Evolutionary conservation across 1,140 invertebrate species (phyloP).

Genomic region (Cephus cinctus): DNA sequence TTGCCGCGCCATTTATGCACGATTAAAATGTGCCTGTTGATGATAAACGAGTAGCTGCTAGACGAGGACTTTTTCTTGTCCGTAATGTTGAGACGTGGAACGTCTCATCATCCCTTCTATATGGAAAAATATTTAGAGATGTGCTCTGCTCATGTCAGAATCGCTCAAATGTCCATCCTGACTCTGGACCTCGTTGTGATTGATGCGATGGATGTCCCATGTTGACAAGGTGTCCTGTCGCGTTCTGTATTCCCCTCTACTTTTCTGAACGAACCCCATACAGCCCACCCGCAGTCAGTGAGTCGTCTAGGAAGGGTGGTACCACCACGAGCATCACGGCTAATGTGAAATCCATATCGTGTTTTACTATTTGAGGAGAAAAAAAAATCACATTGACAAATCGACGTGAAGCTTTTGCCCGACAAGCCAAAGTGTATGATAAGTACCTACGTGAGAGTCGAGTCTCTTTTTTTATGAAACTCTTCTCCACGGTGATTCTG

Average conservation of each 20-base stretch:
- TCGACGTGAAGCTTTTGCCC: neutral
- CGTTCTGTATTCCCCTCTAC: constrained; percentile 16
- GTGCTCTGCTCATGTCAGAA: neutral
- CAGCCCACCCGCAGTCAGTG: constrained; percentile 16
- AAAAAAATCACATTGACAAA: neutral
- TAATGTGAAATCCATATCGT: constrained; percentile 33
- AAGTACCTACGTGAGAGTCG: too few relatives aligned
- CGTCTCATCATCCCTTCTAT: too few relatives aligned
- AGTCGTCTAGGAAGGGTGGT: constrained; percentile 16
- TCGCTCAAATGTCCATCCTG: neutral
- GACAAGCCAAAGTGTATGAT: too few relatives aligned
- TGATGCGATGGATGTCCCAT: constrained; percentile 19
- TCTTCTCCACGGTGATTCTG: too few relatives aligned
- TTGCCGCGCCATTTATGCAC: too few relatives aligned
- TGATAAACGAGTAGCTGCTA: too few relatives aligned
- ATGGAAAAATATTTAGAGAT: too few relatives aligned
- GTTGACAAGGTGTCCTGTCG: constrained; percentile 22
- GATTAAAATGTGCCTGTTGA: too few relatives aligned
- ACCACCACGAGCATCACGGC: too few relatives aligned
- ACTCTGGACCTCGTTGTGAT: constrained; percentile 21
- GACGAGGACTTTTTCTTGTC: too few relatives aligned
- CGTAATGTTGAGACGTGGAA: too few relatives aligned
- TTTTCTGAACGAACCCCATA: constrained; percentile 8
- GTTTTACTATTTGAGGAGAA: constrained; percentile 20
- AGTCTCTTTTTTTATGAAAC: too few relatives aligned